Percentiles rank a stretch among this genome's conserved stretches.
These are phyloP conservation scores for Pelobates cultripes DNA, from an alignment of 2,797 vertebrate genomes.

Conservation along the genomic window DNA sequence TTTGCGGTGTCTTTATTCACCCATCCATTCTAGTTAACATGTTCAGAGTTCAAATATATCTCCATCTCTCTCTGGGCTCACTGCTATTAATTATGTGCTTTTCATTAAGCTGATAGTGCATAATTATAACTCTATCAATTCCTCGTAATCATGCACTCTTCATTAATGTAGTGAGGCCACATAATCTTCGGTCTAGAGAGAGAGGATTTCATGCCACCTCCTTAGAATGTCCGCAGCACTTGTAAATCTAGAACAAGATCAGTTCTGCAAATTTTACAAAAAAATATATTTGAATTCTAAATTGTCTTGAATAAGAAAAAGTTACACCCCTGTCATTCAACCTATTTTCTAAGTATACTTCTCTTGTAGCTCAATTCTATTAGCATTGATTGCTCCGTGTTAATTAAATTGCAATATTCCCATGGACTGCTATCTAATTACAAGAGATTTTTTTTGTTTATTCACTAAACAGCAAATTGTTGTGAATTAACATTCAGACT, in stretches of 20 bases:
- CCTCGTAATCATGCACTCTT: slow-evolving; percentile 27
- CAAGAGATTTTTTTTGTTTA: too few relatives aligned
- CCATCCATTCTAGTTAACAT: slow-evolving; percentile 12
- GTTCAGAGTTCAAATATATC: slow-evolving; percentile 20
- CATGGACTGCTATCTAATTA: too few relatives aligned
- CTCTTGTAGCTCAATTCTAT: too few relatives aligned
- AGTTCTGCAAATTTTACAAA: too few relatives aligned
- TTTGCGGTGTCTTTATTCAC: too few relatives aligned
- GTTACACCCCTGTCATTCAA: too few relatives aligned
- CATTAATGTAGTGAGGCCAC: slow-evolving; percentile 22
- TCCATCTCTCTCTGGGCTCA: background rate
- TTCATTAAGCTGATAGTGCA: slow-evolving; percentile 36
- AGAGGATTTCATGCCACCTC: background rate
- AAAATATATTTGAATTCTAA: background rate
- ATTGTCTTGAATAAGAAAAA: too few relatives aligned
- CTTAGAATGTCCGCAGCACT: background rate
- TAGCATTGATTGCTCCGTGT: too few relatives aligned
- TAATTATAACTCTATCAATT: slow-evolving; percentile 43
- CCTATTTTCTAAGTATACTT: too few relatives aligned
- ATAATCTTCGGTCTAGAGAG: background rate
- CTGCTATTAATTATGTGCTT: slow-evolving; percentile 28
- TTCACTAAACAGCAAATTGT: too few relatives aligned
- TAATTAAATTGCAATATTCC: too few relatives aligned
- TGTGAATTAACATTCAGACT: too few relatives aligned
- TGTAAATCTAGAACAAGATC: background rate